Conservation (phyloP, 2,888 invertebrate species). For the Micropterix aruncella region DNA sequence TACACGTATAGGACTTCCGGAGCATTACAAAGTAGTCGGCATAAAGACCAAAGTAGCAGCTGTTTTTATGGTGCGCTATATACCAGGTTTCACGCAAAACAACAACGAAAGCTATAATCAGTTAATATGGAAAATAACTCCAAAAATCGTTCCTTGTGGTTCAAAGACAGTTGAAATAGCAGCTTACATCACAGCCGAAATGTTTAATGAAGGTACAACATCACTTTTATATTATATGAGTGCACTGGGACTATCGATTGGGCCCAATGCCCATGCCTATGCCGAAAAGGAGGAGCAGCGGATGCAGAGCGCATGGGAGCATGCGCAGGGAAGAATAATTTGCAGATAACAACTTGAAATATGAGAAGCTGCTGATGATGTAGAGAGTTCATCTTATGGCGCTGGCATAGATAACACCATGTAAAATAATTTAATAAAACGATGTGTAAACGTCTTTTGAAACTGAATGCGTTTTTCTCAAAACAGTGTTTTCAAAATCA, state of each 20-base stretch:
- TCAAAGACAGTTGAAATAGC: slow-evolving; percentile 12
- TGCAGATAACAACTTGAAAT: too few species aligned
- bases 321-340: neutral
- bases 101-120: slow-evolving; percentile 7
- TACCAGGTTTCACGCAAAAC: neutral
- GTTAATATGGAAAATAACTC: slow-evolving; percentile 4
- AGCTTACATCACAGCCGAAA: slow-evolving; percentile 11
- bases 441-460: too few species aligned
- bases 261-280: slow-evolving; percentile 9
- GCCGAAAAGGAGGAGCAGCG: slow-evolving; percentile 9
- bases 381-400: neutral
- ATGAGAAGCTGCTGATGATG: neutral
- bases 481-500: too few species aligned
- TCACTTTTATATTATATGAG: slow-evolving; percentile 8
- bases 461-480: too few species aligned
- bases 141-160: slow-evolving; percentile 9
- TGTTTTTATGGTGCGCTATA: too few species aligned
- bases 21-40: too few species aligned
- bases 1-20: too few species aligned
- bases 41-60: too few species aligned
- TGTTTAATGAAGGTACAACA: slow-evolving; percentile 13
- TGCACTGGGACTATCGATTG: slow-evolving; percentile 9
- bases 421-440: too few species aligned
- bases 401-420: too few species aligned
- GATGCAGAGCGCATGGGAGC: slow-evolving; percentile 8